These are phyloP conservation scores for Tragopan temminckii DNA, from an alignment of 2,797 vertebrate genomes.

Conservation along the genomic window DNA sequence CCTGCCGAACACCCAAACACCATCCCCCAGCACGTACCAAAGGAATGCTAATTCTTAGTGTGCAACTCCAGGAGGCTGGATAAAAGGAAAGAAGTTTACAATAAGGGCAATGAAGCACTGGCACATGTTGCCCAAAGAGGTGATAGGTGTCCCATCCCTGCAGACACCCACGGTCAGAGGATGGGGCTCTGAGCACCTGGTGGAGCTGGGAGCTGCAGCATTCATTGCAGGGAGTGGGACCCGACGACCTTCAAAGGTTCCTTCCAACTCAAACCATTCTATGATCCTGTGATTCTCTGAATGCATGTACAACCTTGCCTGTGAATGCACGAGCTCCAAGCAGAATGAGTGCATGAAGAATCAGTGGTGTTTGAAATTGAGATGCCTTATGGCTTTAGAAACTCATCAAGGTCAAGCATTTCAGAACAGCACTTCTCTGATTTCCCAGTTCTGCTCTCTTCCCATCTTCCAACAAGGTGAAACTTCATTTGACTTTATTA, in stretches of 20 bases:
- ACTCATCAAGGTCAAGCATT: not conserved
- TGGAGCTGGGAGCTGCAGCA: too few species aligned
- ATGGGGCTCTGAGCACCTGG: too few species aligned
- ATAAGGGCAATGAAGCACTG: too few species aligned
- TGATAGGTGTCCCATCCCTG: too few species aligned
- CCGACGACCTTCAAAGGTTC: too few species aligned
- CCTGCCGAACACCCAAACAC: rapidly evolving
- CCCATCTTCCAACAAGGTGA: not conserved
- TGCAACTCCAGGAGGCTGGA: not conserved
- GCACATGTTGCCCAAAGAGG: too few species aligned
- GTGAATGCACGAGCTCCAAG: rapidly evolving
- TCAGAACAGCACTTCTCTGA: not conserved
- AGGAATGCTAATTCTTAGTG: rapidly evolving
- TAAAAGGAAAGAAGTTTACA: too few species aligned
- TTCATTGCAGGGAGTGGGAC: too few species aligned
- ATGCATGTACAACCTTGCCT: rapidly evolving
- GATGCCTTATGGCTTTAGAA: not conserved
- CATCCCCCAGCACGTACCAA: rapidly evolving
- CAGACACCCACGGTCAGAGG: too few species aligned
- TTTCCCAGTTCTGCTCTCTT: not conserved
- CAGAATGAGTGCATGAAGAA: rapidly evolving
- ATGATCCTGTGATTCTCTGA: too few species aligned
- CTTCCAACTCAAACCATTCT: too few species aligned
- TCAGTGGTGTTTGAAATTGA: not conserved
- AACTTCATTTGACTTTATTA: not conserved